Evolutionary conservation across 2,888 invertebrate species (phyloP).

Genomic region (Drosophila neutralis): DNA sequence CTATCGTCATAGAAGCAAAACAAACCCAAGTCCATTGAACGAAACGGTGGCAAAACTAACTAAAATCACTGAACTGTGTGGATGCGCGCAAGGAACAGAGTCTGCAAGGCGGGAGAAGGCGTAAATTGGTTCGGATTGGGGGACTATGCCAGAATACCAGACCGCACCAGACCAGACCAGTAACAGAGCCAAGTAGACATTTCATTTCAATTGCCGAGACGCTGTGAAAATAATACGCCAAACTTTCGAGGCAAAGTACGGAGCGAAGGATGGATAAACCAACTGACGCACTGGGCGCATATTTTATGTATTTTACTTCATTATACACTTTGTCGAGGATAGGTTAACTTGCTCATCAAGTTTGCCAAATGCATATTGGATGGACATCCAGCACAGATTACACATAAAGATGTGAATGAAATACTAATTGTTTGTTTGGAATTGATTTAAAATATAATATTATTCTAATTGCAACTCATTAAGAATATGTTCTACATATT

Average conservation of each 20-base stretch:
- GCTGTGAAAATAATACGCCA: slow-evolving; percentile 62
- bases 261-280: slow-evolving; percentile 23
- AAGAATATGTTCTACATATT: background rate
- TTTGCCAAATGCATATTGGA: slow-evolving; percentile 16
- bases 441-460: background rate
- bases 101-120: slow-evolving; percentile 47
- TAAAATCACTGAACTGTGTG: slow-evolving; percentile 77
- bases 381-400: background rate
- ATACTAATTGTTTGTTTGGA: background rate
- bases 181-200: slow-evolving; percentile 51
- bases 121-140: slow-evolving; percentile 69
- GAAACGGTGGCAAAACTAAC: slow-evolving; percentile 57
- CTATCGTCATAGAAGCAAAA: slow-evolving; percentile 45
- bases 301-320: slow-evolving; percentile 75
- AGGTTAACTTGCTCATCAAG: slow-evolving; percentile 15
- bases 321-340: slow-evolving; percentile 56
- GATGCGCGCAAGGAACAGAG: slow-evolving; percentile 40
- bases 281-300: slow-evolving; percentile 63
- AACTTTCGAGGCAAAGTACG: slow-evolving; percentile 34
- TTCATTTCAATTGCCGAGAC: slow-evolving; percentile 63
- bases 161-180: slow-evolving; percentile 20
- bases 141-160: slow-evolving; percentile 26
- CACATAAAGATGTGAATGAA: background rate
- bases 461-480: background rate
- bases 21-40: slow-evolving; percentile 46